Evolutionary conservation across 2,113 vertebrate genomes (phyloP).

Genomic region (Theristicus caerulescens): DNA sequence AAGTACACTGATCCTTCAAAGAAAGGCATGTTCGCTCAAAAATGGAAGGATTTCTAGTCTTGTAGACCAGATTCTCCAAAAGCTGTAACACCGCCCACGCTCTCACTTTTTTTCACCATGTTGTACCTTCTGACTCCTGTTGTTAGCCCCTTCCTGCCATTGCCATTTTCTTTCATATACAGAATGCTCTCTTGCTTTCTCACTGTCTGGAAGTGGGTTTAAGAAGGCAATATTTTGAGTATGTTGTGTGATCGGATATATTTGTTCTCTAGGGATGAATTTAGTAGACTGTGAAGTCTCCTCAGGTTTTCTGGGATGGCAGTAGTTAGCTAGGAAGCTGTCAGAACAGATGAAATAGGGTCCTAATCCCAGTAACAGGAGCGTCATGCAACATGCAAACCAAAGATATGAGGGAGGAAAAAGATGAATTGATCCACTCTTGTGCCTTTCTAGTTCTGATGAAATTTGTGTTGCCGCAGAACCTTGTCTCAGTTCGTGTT

Average conservation of each 20-base stretch:
- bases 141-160: background rate
- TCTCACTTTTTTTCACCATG: background rate
- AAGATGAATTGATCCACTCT: background rate
- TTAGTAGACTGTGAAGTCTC: background rate
- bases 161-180: background rate
- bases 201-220: background rate
- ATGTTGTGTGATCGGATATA: background rate
- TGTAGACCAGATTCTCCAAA: background rate
- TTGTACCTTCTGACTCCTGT: background rate
- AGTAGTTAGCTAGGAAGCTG: background rate
- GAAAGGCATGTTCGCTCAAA: background rate
- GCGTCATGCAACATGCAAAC: background rate
- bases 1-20: background rate
- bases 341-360: background rate
- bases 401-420: background rate
- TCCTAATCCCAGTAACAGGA: background rate
- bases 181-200: background rate
- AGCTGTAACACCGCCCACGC: background rate
- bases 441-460: background rate
- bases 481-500: background rate
- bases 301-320: background rate
- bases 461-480: background rate
- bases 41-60: background rate
- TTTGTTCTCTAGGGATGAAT: background rate
- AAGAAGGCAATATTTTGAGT: background rate